Base-by-base conservation (phyloP, 2,113 vertebrate genomes). In the Machaerirhynchus nigripectus region DNA sequence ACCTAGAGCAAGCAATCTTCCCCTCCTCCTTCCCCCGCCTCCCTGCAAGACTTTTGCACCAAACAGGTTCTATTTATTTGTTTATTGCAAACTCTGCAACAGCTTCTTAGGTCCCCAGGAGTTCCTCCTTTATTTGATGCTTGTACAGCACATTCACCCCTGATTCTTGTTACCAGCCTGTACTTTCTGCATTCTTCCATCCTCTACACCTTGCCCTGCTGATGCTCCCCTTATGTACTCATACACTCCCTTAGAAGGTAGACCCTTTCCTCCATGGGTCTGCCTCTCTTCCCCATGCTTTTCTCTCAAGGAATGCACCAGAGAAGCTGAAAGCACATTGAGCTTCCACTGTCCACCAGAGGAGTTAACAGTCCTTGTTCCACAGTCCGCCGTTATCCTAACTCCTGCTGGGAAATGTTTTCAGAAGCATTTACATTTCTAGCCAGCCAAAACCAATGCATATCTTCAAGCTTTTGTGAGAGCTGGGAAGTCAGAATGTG, bases 151-250 rank as follows among this genome's bases (percentile, higher is more conserved):
- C 2, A 1, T 56, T 70, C 55, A 33, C 42, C 35, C 8, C 11
- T 39, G 40, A 44, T 65, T 73, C 20, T 37, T 63, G 14, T 39
- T 86, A 39, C 7, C 49, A 56, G 21, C 30, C 20, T 64, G 28
- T 52, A 16, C 26, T 69, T 81, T 33, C 37, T 78, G 12, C 39
- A 26, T 11, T 81, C 27, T 47, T 73, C 50, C 24, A 11, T 73
- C n/a, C 23, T 8, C 50, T 57, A 2, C 22, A 20, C 27, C 50
- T 31, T 84, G 31, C 14, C 31, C 19, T 39, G 33, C 39, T 39
- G 80, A 10, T 77, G 37, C 13, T 73, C 61, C 10, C 14, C 2
- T 30, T 20, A 4, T 0, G 0, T 20, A 12, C 7, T 61, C 5
- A 4, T 1, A 4, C 11, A 5, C 23, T 47, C 14, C 4, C 4